phyloP scores from a whole-genome alignment of 2,797 vertebrate species.

The Neopelma chrysocephalum region DNA sequence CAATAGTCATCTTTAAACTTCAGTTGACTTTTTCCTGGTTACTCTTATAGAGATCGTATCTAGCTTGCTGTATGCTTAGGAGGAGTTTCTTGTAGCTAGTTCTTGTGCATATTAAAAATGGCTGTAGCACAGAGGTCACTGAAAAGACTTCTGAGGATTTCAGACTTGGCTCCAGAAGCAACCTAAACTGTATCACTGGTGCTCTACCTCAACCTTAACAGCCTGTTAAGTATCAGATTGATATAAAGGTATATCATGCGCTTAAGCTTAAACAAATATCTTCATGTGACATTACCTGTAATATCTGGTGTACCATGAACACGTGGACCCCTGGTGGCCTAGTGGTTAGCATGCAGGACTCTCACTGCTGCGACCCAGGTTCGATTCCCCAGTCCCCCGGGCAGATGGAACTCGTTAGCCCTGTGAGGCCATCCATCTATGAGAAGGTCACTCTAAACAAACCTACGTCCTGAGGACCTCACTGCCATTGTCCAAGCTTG shows the following conservation, averaged over 20 bases:
- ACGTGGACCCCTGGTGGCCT: no score
- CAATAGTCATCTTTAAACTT: not conserved
- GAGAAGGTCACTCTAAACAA: no score
- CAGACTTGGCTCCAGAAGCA: not conserved
- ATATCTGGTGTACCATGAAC: not conserved
- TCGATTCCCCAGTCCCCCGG: no score
- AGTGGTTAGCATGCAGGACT: no score
- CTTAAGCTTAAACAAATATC: not conserved
- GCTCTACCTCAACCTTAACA: not conserved
- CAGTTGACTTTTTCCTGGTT: not conserved
- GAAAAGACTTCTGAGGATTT: not conserved
- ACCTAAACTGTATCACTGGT: not conserved
- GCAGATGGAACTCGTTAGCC: no score
- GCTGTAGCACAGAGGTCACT: not conserved
- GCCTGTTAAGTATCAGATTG: not conserved
- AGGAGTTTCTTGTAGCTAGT: not conserved
- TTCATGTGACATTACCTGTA: not conserved
- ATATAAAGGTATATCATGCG: not conserved
- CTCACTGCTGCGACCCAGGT: no score
- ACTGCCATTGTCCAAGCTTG: no score
- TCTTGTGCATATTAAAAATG: not conserved
- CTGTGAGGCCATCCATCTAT: no score
- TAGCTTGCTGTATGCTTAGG: not conserved
- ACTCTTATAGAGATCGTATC: not conserved
- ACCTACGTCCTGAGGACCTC: no score